Base-by-base conservation (phyloP, 2,888 invertebrate species). In the Spodoptera picta region DNA sequence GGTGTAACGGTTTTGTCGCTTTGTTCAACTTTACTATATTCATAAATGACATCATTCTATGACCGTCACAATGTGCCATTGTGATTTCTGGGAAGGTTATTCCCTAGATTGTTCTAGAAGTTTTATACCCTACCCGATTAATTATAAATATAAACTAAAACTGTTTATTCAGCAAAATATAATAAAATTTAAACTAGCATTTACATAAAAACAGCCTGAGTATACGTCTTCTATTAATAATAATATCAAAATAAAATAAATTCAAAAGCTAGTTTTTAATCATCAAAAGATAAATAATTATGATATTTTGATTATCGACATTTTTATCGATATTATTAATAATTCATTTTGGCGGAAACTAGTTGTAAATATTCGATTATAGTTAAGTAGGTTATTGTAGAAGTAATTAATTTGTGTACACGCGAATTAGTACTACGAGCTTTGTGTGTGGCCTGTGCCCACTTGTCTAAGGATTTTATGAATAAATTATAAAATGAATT, bases 301-400 rank as follows among this genome's bases (percentile, higher is more conserved):
- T 62, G 57, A 57, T 27, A 42, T 60, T 53, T n/a, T 45, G 49
- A 64, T 49, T 67, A 64, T 55, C 23, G 60, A 52, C 45, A 42
- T 69, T 69, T 63, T 62, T 60, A 68, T 61, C 51, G 50, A 51
- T 63, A 63, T 60, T 52, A 5, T 24, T 60, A 36, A 60, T 50
- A 43, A 46, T 60, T 54, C 31, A 54, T 64, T 57, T 53, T 23
- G 12, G 43, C 27, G 24, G 14, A 63, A 59, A 69, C 46, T 57
- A 47, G 46, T 61, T 46, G 23, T 24, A 14, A 27, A 27, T 23
- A 43, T 24, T 24, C 24, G 27, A 27, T n/a, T 49, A n/a, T 41
- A 12, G 14, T 36, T 36, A 47, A 49, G 63, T 69, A 50, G 57
- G 46, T n/a, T 19, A 36, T 49, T 56, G 4, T 42, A 47, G 12